These are phyloP conservation scores for Haliclystus octoradiatus DNA, from an alignment of 30 jellyfish, hydroid and myxozoan species.

Conservation along the genomic window DNA sequence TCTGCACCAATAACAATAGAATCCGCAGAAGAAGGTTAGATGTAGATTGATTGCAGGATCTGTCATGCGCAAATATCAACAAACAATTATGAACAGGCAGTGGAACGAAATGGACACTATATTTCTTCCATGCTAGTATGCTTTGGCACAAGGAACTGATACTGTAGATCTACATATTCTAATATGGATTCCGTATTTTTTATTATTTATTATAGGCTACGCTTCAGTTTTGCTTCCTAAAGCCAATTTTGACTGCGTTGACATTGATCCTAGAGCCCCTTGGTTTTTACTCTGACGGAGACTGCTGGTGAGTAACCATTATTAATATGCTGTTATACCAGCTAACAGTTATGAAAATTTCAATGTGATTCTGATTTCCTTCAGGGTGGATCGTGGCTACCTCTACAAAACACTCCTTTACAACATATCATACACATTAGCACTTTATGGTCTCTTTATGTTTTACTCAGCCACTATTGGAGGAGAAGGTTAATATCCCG, in stretches of 20 bases:
- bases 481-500: too few species aligned
- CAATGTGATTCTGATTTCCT: background rate
- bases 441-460: slow-evolving; percentile 76
- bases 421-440: slow-evolving; percentile 78
- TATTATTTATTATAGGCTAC: slow-evolving; percentile 75
- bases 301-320: slow-evolving; percentile 41
- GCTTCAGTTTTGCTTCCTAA: slow-evolving; percentile 78
- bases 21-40: too few species aligned
- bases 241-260: slow-evolving; percentile 86
- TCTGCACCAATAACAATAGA: too few species aligned
- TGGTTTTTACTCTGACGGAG: slow-evolving; percentile 88
- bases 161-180: too few species aligned
- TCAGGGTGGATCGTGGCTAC: slow-evolving; percentile 91
- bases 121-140: too few species aligned
- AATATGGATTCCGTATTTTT: too few species aligned
- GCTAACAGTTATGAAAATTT: background rate
- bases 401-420: slow-evolving; percentile 68
- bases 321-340: background rate
- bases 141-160: too few species aligned
- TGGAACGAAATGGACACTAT: too few species aligned
- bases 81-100: too few species aligned
- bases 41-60: too few species aligned
- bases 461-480: slow-evolving; percentile 89
- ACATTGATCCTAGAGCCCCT: slow-evolving; percentile 69
- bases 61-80: too few species aligned